A percentile compares a stretch with the other conserved stretches of the same genome.
These are phyloP conservation scores for Eupithecia subumbrata DNA, from an alignment of 2,888 invertebrate genomes.

Conservation along the genomic window DNA sequence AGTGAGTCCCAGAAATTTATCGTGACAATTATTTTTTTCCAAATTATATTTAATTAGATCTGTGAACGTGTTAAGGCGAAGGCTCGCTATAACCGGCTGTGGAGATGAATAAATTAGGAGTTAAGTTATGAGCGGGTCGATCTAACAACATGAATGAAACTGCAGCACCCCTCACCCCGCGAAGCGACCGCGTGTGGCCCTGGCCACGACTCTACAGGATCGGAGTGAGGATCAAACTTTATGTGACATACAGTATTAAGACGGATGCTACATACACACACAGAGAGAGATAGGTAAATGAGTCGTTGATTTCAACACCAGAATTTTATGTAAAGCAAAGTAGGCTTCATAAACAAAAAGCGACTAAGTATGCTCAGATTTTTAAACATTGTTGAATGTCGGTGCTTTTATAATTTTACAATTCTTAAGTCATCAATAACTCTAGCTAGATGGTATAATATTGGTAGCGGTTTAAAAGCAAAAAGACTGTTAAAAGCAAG, in stretches of 20 bases:
- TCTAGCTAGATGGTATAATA: not conserved
- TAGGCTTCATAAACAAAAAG: not conserved
- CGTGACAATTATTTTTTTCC: conserved; percentile 36
- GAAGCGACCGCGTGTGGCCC: conserved; percentile 76
- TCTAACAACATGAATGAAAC: conserved; percentile 85
- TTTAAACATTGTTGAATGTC: not conserved
- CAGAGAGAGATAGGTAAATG: not conserved
- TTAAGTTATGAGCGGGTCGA: conserved; percentile 82
- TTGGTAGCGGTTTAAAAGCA: not conserved
- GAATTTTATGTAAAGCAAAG: not conserved
- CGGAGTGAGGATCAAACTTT: conserved; percentile 53
- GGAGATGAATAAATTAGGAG: conserved; percentile 81
- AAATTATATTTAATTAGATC: conserved; percentile 63
- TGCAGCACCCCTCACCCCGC: conserved; percentile 56
- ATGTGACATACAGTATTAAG: not conserved
- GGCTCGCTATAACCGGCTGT: conserved; percentile 70
- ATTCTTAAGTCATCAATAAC: not conserved
- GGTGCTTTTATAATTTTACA: not conserved
- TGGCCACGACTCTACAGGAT: conserved; percentile 66
- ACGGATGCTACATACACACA: not conserved
- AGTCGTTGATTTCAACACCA: not conserved
- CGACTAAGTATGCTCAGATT: not conserved
- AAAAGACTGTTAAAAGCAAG: not conserved
- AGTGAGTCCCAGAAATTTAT: not conserved
- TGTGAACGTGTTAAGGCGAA: conserved; percentile 63